Evolutionary conservation across 2,888 invertebrate genomes (phyloP).

Genomic region (Machimus atricapillus): DNA sequence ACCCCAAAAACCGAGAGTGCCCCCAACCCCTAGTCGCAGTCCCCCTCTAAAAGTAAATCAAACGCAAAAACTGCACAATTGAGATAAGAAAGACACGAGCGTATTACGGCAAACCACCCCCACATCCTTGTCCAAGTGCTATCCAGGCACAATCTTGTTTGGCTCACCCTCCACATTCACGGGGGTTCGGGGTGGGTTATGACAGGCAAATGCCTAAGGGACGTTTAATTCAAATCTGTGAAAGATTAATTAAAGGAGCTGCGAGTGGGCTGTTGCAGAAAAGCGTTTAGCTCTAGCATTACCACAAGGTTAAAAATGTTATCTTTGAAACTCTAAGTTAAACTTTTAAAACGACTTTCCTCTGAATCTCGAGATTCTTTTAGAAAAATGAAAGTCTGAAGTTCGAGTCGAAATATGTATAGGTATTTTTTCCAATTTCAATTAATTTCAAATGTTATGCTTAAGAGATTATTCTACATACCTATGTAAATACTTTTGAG

Average conservation of each 20-base stretch:
- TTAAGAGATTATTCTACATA: too few species aligned
- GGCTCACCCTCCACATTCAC: slow-evolving; percentile 44
- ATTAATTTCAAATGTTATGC: too few species aligned
- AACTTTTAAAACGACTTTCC: too few species aligned
- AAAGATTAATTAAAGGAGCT: slow-evolving; percentile 16
- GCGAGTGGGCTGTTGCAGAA: neutral
- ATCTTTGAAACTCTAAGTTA: too few species aligned
- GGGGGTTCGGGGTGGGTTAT: neutral
- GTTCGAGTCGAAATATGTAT: too few species aligned
- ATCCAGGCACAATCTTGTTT: slow-evolving; percentile 46
- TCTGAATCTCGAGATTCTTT: too few species aligned
- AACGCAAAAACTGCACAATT: slow-evolving; percentile 47
- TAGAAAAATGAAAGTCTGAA: too few species aligned
- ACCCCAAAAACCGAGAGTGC: slow-evolving; percentile 21
- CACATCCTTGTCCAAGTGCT: slow-evolving; percentile 12
- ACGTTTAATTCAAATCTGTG: slow-evolving; percentile 8
- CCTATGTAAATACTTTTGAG: too few species aligned
- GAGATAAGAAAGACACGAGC: slow-evolving; percentile 44
- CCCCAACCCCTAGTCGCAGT: neutral
- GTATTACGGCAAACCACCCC: slow-evolving; percentile 1
- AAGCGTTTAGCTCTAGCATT: neutral
- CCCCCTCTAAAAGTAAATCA: slow-evolving; percentile 42
- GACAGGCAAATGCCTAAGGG: slow-evolving; percentile 30
- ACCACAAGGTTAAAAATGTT: neutral
- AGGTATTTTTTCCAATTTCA: too few species aligned